Evolutionary conservation across 2,888 invertebrate genomes (phyloP), one percentile per base, ranked within the genome.

Genomic region (Dascillus cervinus): DNA sequence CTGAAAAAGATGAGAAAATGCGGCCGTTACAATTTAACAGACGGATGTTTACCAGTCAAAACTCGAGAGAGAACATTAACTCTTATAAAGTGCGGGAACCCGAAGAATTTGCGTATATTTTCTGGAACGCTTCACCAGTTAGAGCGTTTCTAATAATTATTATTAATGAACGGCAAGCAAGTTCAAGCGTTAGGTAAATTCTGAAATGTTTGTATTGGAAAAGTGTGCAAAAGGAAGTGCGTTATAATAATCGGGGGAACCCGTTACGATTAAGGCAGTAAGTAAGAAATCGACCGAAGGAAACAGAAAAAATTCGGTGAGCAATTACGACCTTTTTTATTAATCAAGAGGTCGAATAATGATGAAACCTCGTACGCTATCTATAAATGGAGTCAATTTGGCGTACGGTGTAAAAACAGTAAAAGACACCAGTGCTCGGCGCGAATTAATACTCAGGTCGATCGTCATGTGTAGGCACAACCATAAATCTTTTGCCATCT

Each of bases 381-480:
- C 13, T 13, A 12, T 26, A 26, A 39, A 36, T 31, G 13, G 35
- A 35, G 35, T 35, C 35, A 36, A 38, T 38, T 38, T 34, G 34
- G 27, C 20, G 10, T 10, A 14, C 25, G 24, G 20, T 26, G 27
- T 23, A 34, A 35, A 35, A 33, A 24, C 21, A 23, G 27, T 21
- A 43, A 43, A 41, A 37, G 41, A 32, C 17, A 17, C 34, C 19
- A 36, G 27, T 10, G 25, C 17, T 21, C 30, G 30, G 34, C 26
- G 35, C 34, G 45, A 46, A 52, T 51, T 50, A 50, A 50, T 49
- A 48, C 39, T 34, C 41, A 45, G 48, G 45, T 50, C 53, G 45
- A 50, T 54, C 48, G 50, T 50, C 49, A 50, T 47, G 47, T 47
- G 52, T 50, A 50, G 52, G 49, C 50, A 45, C 43, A 45, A 47